Percentiles rank a stretch among this genome's conserved stretches.
These are phyloP conservation scores for Palythoa caribaeorum DNA, from an alignment of 92 coral and sea anemone species.

Conservation along the genomic window DNA sequence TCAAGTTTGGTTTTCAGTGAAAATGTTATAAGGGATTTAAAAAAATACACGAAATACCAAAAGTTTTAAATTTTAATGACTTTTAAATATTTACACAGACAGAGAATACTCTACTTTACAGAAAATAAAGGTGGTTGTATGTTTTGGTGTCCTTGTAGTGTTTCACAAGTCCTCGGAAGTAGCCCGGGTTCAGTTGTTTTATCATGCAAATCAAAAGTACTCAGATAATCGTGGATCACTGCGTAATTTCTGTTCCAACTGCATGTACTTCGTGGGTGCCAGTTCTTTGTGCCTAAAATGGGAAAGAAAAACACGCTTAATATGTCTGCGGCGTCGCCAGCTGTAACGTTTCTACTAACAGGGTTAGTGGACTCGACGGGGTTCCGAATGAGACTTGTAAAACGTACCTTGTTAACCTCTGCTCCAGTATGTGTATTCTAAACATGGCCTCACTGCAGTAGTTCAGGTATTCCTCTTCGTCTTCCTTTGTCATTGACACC, in stretches of 20 bases:
- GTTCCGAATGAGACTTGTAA: neutral
- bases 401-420: conserved; percentile 88
- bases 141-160: neutral
- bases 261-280: conserved; percentile 97
- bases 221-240: conserved; percentile 93
- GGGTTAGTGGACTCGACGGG: neutral
- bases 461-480: conserved; percentile 97
- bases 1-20: too few species aligned
- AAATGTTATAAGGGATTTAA: neutral
- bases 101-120: neutral
- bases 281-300: conserved; percentile 93
- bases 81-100: neutral
- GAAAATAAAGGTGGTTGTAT: neutral
- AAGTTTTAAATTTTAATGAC: neutral
- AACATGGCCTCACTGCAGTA: conserved; percentile 99
- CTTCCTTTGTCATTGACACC: conserved; percentile 98
- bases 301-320: neutral
- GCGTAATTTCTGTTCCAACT: conserved; percentile 94
- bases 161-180: neutral
- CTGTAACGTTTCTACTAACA: neutral
- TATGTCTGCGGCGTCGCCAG: too few species aligned
- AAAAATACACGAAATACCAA: neutral
- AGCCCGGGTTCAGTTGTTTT: neutral
- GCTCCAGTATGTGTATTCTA: conserved; percentile 97
- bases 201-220: conserved; percentile 55